These are phyloP conservation scores for Onychomys leucogaster DNA, from an alignment of 2,797 vertebrate genomes.

Conservation along the genomic window DNA sequence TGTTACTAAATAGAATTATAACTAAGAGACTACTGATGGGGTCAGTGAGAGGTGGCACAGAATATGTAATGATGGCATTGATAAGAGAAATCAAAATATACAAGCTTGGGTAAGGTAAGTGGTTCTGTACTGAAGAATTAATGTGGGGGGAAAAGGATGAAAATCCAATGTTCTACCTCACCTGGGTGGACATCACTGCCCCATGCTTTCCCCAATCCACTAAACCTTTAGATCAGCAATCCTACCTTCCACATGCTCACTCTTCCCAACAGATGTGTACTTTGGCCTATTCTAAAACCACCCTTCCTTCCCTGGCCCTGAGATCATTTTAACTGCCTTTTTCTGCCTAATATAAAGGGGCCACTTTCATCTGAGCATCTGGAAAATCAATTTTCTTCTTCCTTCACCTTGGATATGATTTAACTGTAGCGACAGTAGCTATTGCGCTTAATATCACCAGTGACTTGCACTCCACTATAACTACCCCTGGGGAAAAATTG, in stretches of 20 bases:
- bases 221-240: background rate
- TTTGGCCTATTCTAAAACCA: slow-evolving; percentile 22
- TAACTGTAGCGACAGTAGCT: slow-evolving; percentile 24
- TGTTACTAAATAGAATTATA: background rate
- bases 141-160: accelerated
- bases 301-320: background rate
- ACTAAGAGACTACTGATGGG: background rate
- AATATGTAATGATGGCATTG: no score
- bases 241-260: background rate
- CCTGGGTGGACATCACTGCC: background rate
- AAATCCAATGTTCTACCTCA: background rate
- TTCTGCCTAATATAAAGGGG: slow-evolving; percentile 40
- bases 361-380: slow-evolving; percentile 56
- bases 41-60: background rate
- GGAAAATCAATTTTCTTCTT: slow-evolving; percentile 65
- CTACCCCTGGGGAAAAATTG: background rate
- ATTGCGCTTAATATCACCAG: slow-evolving; percentile 10
- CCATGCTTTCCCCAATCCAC: background rate
- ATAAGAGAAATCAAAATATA: background rate
- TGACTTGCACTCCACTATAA: slow-evolving; percentile 15
- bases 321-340: slow-evolving; percentile 39
- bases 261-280: background rate
- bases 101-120: background rate
- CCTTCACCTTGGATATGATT: background rate
- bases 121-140: background rate